Percentiles rank a stretch among this genome's conserved stretches.
These are phyloP conservation scores for Hippocampus comes DNA, from an alignment of 2,113 vertebrate species.

Conservation along the genomic window DNA sequence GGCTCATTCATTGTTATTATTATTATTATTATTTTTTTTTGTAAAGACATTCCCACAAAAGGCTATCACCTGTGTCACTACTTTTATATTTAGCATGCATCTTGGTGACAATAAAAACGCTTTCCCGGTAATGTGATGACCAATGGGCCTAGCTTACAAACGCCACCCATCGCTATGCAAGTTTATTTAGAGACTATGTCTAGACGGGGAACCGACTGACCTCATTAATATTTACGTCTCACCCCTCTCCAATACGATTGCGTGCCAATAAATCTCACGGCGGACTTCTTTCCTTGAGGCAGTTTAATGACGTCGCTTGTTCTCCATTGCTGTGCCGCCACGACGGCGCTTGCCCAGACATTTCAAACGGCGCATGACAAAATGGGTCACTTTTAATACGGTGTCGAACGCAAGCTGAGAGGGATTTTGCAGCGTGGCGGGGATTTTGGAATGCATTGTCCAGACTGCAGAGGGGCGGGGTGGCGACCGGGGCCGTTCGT, in stretches of 20 bases:
- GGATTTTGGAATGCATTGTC: slow-evolving; percentile 40
- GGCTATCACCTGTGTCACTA: too few species aligned
- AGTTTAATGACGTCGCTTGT: slow-evolving; percentile 33
- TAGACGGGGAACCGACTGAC: slow-evolving; percentile 25
- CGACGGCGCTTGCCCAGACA: slow-evolving; percentile 20
- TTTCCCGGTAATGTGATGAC: slow-evolving; percentile 13
- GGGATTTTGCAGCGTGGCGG: slow-evolving; percentile 49
- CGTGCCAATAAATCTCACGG: slow-evolving; percentile 15
- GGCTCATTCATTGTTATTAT: too few species aligned
- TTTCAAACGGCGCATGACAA: slow-evolving; percentile 28
- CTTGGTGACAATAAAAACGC: slow-evolving; percentile 22
- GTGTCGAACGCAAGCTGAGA: slow-evolving; percentile 39
- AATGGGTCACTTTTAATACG: slow-evolving; percentile 66
- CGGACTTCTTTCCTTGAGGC: slow-evolving; percentile 17
- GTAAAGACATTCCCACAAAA: too few species aligned
- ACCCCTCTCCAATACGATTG: slow-evolving; percentile 7
- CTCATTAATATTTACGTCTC: slow-evolving; percentile 36
- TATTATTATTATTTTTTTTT: too few species aligned
- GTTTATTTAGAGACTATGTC: slow-evolving; percentile 21
- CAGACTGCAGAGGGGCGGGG: slow-evolving; percentile 13
- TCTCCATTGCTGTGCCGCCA: slow-evolving; percentile 12
- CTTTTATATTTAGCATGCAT: too few species aligned
- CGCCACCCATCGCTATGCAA: slow-evolving; percentile 9
- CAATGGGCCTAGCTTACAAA: slow-evolving; percentile 12
- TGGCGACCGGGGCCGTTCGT: slow-evolving; percentile 12